Base-by-base conservation (phyloP, 1,140 invertebrate species). In the Tyrophagus putrescentiae region DNA sequence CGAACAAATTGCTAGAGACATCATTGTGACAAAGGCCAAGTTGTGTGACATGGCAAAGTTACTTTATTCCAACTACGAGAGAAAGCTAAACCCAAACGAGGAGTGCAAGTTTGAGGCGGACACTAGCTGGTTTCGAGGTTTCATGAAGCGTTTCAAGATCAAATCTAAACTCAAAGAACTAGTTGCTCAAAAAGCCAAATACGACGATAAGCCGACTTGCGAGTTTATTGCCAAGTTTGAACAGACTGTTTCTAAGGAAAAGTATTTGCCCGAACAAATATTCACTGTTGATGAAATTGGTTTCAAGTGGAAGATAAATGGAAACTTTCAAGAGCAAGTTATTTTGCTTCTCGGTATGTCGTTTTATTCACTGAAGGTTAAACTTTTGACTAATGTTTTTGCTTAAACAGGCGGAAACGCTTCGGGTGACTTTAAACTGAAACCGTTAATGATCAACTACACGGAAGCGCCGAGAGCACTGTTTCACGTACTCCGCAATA, bases 101-200 rank as follows among this genome's bases (percentile, higher is more conserved):
- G 21, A 21, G 31, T 7, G 13, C 23, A 13, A 18, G 7, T 48
- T 48, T 21, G 21, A 21, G 13, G 7, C 21, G 6, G 31, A 18
- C 31, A 48, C 23, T 13, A 21, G 31, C 23, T 48, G 45, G 45
- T 7, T 25, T 7, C 7, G 18, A 13, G 21, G 6, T 25, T 21
- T 48, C 21, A 25, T 25, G 21, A 7, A 21, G 31, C 16, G 42
- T 16, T 13, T 50, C 41, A 16, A 45, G 34, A 41, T 52, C 23
- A 39, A 60, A n/a, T n/a, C n/a, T 41, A 60, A 9, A 25, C 16
- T 3, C 18, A 60, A 6, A 6, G 53, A 60, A 52, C 11, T 60
- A 28, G 16, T 16, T 25, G 50, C 29, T n/a, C 28, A 9, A 25
- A 48, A 25, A 7, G 7, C 7, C 7, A 48, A 13, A 18, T 9